Percentiles rank a stretch among this genome's conserved stretches.
These are phyloP conservation scores for Drosophila tsacasi DNA, from an alignment of 1,140 invertebrate genomes.

Conservation along the genomic window DNA sequence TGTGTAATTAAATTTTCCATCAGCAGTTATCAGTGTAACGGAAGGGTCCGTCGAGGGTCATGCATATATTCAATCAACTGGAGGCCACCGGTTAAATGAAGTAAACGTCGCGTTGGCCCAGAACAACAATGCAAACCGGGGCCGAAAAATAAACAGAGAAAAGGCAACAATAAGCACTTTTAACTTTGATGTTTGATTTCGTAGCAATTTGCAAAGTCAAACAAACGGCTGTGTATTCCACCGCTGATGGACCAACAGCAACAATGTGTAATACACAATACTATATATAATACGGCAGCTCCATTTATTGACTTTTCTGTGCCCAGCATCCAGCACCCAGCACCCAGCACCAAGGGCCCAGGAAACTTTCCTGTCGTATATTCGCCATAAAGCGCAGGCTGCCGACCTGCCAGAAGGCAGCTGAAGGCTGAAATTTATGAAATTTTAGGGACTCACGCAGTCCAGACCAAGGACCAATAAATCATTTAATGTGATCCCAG, in stretches of 20 bases:
- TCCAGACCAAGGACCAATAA: conserved; percentile 69
- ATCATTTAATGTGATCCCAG: conserved; percentile 68
- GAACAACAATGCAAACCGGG: conserved; percentile 35
- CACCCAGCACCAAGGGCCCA: not conserved
- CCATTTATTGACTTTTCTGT: conserved; percentile 57
- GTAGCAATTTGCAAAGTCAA: conserved; percentile 59
- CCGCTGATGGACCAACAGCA: conserved; percentile 23
- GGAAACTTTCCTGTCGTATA: conserved; percentile 50
- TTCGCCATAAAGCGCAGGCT: conserved; percentile 63
- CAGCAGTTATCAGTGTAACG: conserved; percentile 10
- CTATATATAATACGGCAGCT: conserved; percentile 41
- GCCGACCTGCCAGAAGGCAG: conserved; percentile 37
- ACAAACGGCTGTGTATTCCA: conserved; percentile 37
- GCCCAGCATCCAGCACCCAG: not conserved
- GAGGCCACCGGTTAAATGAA: conserved; percentile 38
- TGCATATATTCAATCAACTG: conserved; percentile 38
- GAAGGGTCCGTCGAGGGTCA: conserved; percentile 2
- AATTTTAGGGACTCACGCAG: conserved; percentile 70
- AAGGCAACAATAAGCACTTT: conserved; percentile 59
- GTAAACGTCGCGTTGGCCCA: conserved; percentile 41
- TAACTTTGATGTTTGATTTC: conserved; percentile 66
- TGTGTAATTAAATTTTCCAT: conserved; percentile 45
- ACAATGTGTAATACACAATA: conserved; percentile 53
- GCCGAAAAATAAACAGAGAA: conserved; percentile 50
- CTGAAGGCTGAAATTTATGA: conserved; percentile 65